A percentile compares a stretch with the other conserved stretches of the same genome.
phyloP scores from a whole-genome alignment of 1,140 invertebrate species.

The Polyergus mexicanus region DNA sequence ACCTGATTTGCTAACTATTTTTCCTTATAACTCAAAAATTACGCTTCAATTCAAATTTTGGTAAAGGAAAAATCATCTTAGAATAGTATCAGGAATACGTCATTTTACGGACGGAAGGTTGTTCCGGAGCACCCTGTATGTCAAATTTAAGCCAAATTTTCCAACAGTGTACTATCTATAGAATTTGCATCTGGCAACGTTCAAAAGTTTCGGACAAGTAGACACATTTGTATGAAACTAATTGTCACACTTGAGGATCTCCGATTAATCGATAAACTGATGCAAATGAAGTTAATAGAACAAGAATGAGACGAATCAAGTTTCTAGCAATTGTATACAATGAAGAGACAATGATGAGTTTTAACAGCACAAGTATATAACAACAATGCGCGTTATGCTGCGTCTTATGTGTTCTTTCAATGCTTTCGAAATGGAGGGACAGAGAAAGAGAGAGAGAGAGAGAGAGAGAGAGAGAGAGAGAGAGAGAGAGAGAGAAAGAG shows the following conservation, averaged over 20 bases:
- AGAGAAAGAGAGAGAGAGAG: constrained; percentile 38
- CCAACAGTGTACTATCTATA: too few species aligned
- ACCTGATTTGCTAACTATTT: too few species aligned
- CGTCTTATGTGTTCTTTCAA: constrained; percentile 60
- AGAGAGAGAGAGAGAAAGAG: constrained; percentile 11
- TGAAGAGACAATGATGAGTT: constrained; percentile 8
- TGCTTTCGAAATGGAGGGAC: constrained; percentile 31
- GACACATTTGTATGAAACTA: not conserved
- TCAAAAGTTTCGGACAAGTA: not conserved
- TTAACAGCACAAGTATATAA: constrained; percentile 27
- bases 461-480: constrained; percentile 12
- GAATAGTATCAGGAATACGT: too few species aligned
- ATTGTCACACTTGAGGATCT: not conserved
- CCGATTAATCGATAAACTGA: not conserved
- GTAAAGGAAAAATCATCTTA: too few species aligned
- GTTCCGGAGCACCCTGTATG: too few species aligned
- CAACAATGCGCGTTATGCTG: constrained; percentile 50
- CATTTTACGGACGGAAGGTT: too few species aligned
- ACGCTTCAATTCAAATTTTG: too few species aligned
- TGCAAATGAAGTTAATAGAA: too few species aligned
- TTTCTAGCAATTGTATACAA: not conserved
- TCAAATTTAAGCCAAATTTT: too few species aligned
- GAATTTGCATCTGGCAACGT: not conserved
- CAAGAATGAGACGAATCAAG: too few species aligned
- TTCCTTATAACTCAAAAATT: too few species aligned